These are phyloP conservation scores for Nomada lathburiana DNA, from an alignment of 2,888 invertebrate genomes.

Conservation along the genomic window DNA sequence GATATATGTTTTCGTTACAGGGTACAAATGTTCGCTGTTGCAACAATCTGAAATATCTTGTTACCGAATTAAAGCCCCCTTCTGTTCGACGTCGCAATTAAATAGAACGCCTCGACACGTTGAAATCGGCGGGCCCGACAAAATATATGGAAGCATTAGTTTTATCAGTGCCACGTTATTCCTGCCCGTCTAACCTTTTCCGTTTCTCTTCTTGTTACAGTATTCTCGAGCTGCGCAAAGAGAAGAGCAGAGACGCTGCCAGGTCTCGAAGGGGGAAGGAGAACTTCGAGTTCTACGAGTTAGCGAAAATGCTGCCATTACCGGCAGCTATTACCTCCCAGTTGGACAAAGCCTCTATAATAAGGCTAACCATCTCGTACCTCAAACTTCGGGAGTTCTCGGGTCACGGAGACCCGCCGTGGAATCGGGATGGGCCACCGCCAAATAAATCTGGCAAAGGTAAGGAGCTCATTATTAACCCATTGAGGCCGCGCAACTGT, in stretches of 20 bases:
- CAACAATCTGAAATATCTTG: too few species aligned
- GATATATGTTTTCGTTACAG: too few species aligned
- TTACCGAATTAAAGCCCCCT: conserved; percentile 1
- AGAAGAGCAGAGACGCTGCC: conserved; percentile 97
- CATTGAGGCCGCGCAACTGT: not conserved
- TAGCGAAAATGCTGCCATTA: conserved; percentile 96
- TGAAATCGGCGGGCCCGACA: conserved; percentile 1
- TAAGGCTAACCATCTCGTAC: conserved; percentile 97
- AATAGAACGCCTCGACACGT: conserved; percentile 10
- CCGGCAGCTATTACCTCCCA: conserved; percentile 97
- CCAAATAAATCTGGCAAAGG: conserved; percentile 93
- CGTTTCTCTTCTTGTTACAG: conserved; percentile 86
- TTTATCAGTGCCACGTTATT: conserved; percentile 28
- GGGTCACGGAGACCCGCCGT: conserved; percentile 97
- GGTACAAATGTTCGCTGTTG: too few species aligned
- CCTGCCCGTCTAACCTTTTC: conserved; percentile 47
- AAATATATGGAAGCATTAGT: conserved; percentile 17
- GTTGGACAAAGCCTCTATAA: conserved; percentile 98
- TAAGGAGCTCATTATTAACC: conserved; percentile 80
- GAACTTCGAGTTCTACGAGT: conserved; percentile 98
- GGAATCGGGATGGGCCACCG: conserved; percentile 93
- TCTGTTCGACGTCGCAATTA: not conserved
- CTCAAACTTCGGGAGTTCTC: conserved; percentile 97
- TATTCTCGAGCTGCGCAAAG: conserved; percentile 96
- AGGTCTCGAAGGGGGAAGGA: conserved; percentile 96